phyloP scores from a whole-genome alignment of 2,797 vertebrate species.

The Streptopelia turtur region DNA sequence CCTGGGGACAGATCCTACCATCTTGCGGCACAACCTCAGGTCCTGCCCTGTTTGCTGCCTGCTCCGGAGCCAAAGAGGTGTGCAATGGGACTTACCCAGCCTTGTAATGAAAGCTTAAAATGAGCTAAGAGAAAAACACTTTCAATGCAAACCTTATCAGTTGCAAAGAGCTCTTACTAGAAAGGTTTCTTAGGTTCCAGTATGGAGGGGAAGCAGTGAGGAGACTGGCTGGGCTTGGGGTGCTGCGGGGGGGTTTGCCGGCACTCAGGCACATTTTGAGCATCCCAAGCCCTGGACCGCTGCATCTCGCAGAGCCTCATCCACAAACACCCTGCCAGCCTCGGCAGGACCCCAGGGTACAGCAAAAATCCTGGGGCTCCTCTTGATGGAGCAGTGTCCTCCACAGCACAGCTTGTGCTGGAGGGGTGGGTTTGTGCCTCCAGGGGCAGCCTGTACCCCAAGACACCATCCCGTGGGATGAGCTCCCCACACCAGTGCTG shows the following conservation, averaged over 20 bases:
- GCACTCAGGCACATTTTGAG: neutral
- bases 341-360: accelerated
- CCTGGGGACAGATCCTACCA: neutral
- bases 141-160: neutral
- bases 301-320: neutral
- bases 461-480: accelerated
- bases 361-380: neutral
- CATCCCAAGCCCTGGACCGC: neutral
- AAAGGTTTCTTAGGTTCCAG: neutral
- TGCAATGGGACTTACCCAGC: accelerated
- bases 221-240: neutral
- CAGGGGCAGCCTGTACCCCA: neutral
- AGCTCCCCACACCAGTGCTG: neutral
- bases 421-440: neutral
- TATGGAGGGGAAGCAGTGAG: neutral
- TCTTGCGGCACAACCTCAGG: neutral
- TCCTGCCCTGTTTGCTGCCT: neutral
- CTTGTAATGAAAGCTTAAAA: neutral
- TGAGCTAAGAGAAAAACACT: neutral
- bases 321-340: neutral
- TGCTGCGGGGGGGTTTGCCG: neutral
- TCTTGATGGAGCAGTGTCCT: neutral
- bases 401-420: neutral
- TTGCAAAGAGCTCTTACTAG: neutral
- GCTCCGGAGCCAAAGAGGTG: neutral